Evolutionary conservation across 2,797 vertebrate genomes (phyloP).

Genomic region (Xenopus petersii): DNA sequence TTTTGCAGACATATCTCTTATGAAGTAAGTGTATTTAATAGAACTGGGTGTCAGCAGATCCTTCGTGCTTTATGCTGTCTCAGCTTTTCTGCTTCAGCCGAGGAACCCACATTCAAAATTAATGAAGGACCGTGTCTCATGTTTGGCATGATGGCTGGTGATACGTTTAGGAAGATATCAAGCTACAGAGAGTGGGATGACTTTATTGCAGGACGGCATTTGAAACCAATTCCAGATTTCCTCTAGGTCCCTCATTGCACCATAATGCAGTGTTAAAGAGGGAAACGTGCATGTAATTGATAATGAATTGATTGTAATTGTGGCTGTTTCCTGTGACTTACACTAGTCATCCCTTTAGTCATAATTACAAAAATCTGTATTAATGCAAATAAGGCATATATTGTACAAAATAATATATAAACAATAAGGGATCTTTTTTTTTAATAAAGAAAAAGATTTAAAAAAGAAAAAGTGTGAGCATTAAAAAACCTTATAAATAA

Average conservation of each 20-base stretch:
- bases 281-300: conserved; percentile 10
- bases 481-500: too few species aligned
- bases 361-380: too few species aligned
- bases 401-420: too few species aligned
- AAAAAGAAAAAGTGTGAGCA: too few species aligned
- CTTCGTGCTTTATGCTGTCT: conserved; percentile 70
- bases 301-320: conserved; percentile 26
- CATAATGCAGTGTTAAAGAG: background rate
- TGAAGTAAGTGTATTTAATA: conserved; percentile 65
- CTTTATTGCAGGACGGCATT: conserved; percentile 52
- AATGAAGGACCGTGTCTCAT: conserved; percentile 59
- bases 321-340: too few species aligned
- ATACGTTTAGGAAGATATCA: conserved; percentile 50
- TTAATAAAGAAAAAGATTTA: too few species aligned
- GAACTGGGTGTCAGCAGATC: conserved; percentile 69
- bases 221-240: conserved; percentile 28
- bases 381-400: too few species aligned
- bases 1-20: conserved; percentile 65
- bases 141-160: conserved; percentile 61
- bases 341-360: too few species aligned
- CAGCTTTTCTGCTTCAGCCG: conserved; percentile 68
- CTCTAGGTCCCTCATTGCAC: conserved; percentile 1
- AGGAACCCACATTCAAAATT: conserved; percentile 68
- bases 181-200: conserved; percentile 50
- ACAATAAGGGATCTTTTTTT: too few species aligned